Percentiles rank a stretch among this genome's conserved stretches.
Conservation (phyloP, 2,888 invertebrate genomes). For the Saturnia pavonia region DNA sequence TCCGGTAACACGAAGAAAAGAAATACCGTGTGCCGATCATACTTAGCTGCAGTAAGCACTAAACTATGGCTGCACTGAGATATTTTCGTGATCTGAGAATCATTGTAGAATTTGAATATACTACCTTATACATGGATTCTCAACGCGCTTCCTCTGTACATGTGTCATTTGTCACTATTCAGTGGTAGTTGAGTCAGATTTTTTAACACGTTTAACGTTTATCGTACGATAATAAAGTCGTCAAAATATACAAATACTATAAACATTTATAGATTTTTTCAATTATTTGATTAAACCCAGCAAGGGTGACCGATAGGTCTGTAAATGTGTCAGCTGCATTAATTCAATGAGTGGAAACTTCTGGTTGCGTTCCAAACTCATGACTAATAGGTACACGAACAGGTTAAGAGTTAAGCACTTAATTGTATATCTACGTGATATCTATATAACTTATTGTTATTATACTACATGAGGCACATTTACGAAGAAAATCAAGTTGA, state of each 20-base stretch:
- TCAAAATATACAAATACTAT: neutral
- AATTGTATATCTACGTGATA: neutral
- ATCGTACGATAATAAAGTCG: no score
- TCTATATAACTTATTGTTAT: neutral
- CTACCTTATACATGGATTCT: no score
- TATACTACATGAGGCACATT: neutral
- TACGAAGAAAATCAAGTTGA: constrained; percentile 7
- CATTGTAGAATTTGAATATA: no score
- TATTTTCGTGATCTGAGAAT: no score
- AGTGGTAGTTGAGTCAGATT: no score
- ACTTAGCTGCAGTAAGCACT: no score
- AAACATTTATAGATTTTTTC: neutral
- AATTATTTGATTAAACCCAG: neutral
- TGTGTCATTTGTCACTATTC: no score
- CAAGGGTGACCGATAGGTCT: neutral
- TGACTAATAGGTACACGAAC: neutral
- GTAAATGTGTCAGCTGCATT: neutral
- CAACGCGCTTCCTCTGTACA: no score
- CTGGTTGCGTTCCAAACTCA: neutral
- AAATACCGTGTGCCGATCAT: no score
- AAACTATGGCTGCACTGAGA: no score
- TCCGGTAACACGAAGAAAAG: no score
- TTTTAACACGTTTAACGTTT: no score
- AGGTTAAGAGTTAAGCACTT: constrained; percentile 1
- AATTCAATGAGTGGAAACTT: neutral